Percentiles rank a stretch among this genome's conserved stretches.
Conservation (phyloP, 2,113 vertebrate species). For the Lepus europaeus region DNA sequence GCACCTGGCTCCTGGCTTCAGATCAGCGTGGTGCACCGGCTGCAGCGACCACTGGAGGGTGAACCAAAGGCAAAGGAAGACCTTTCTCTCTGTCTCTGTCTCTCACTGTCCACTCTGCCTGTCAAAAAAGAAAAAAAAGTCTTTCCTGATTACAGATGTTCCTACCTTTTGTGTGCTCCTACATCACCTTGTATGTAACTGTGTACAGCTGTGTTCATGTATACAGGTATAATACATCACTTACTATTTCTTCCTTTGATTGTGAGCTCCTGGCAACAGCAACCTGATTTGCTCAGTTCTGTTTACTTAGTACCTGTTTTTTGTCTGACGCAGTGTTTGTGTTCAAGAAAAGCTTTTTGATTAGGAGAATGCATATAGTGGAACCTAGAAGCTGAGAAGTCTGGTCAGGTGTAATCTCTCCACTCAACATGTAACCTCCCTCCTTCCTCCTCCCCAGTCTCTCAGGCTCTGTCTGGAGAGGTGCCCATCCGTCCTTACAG, state of each 20-base stretch:
- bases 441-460: no score
- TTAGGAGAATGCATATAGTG: not conserved
- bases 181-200: not conserved
- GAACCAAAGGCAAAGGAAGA: no score
- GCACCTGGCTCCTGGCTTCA: no score
- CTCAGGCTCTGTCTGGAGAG: no score
- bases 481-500: no score
- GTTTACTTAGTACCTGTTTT: conserved; percentile 35
- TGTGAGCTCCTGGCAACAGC: conserved; percentile 12
- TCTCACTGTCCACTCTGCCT: no score
- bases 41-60: no score
- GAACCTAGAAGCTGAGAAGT: not conserved
- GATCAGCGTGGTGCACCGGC: no score
- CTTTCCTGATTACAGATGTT: not conserved
- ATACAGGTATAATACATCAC: not conserved
- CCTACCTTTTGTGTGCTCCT: not conserved
- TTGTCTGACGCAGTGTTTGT: not conserved
- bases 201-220: not conserved
- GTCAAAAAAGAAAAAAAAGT: no score
- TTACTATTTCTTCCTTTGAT: conserved; percentile 3
- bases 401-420: no score
- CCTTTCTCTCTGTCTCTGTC: no score
- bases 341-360: conserved; percentile 35
- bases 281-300: conserved; percentile 29
- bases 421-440: no score